Percentiles rank a stretch among this genome's conserved stretches.
Conservation (phyloP, 2,888 invertebrate species). For the Perizoma affinitatum region DNA sequence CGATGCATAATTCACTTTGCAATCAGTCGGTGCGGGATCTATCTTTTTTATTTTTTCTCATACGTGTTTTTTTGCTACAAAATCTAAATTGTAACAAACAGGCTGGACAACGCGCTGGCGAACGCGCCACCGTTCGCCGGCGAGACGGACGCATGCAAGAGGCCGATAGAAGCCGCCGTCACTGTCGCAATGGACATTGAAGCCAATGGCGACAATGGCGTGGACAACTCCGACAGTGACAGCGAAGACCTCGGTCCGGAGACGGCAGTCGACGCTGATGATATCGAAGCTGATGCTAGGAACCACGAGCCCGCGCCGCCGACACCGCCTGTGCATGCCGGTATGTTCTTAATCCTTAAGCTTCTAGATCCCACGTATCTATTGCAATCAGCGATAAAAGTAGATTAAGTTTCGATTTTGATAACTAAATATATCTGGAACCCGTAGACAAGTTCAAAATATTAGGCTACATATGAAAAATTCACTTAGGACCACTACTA, state of each 20-base stretch:
- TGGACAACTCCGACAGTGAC: slow-evolving; percentile 81
- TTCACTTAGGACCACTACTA: no score
- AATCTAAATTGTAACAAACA: slow-evolving; percentile 33
- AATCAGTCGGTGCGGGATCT: no score
- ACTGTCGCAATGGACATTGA: slow-evolving; percentile 47
- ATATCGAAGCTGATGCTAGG: slow-evolving; percentile 77
- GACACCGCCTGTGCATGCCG: slow-evolving; percentile 84
- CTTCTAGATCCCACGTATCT: not conserved
- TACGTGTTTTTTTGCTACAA: slow-evolving; percentile 1
- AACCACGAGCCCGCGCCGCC: slow-evolving; percentile 79
- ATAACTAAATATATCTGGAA: no score
- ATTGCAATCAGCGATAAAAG: no score
- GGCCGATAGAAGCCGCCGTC: slow-evolving; percentile 56
- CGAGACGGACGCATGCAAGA: slow-evolving; percentile 71
- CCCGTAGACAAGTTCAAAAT: no score
- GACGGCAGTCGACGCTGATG: slow-evolving; percentile 89
- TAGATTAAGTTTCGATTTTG: no score
- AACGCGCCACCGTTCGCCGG: slow-evolving; percentile 74
- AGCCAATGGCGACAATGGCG: slow-evolving; percentile 61
- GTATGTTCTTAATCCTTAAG: slow-evolving; percentile 50
- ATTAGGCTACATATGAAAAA: no score
- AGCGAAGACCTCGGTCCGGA: slow-evolving; percentile 90
- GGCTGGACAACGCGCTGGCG: slow-evolving; percentile 81
- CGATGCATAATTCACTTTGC: no score
- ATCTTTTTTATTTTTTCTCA: no score